Base-by-base conservation (phyloP, 1,140 invertebrate genomes). In the Caenorhabditis briggsae region DNA sequence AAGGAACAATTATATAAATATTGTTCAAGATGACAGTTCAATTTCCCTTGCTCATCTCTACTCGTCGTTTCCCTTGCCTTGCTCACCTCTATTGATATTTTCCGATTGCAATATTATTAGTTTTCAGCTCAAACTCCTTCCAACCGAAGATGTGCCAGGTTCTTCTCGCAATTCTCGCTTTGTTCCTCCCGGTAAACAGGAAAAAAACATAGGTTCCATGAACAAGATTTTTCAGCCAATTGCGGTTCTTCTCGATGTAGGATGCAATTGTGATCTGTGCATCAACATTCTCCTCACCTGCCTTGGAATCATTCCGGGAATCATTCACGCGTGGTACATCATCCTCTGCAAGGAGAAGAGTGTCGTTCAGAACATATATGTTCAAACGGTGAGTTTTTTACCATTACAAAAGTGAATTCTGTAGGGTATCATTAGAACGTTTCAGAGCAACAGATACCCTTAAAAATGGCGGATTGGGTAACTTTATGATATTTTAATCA, bases 281-380 rank as follows among this genome's bases (percentile, higher is more conserved):
- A 78, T 85, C 55, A 85, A 85, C 25, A 48, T 85, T 58, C 70
- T 86, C 43, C 55, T 86, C 23, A 86, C 85, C 3, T 82, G 70
- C 16, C 85, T 86, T 20, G 48, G 48, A 23, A 7, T 86, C 33
- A 86, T 86, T 20, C 85, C 78, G 8, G 78, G 74, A 86, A 43
- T 86, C 16, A 86, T 86, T 74, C 85, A 86, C 43, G 84, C 84
- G 1, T 70, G 61, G 33, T 85, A 85, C 25, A 23, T 85, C 53
- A 85, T 85, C 33, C 61, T 85, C 64, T 85, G 65, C 84, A 70
- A 85, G 46, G 84, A 85, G 70, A 78, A 50, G 46, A 48, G 46
- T 70, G 59, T 64, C 18, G 65, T 74, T 74, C 33, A 43, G 43
- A 78, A 78, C 70, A 25, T 78, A 78, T 78, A 78, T 20, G 20